Percentiles rank a stretch among this genome's conserved stretches.
phyloP scores from a whole-genome alignment of 2,113 vertebrate species.

The Centropus bengalensis region DNA sequence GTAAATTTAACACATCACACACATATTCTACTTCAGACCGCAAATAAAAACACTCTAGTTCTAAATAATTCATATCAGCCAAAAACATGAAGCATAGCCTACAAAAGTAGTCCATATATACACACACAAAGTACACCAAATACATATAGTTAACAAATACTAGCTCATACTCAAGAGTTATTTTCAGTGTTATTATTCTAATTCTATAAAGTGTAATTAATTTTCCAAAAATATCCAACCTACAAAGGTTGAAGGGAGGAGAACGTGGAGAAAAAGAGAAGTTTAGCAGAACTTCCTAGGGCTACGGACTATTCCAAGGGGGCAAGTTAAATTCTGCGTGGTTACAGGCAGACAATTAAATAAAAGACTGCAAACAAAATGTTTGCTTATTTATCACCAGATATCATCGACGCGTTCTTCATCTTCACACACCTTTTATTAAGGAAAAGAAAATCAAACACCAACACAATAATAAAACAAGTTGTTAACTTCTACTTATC shows the following conservation, averaged over 20 bases:
- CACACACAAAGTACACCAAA: background rate
- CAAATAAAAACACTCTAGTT: constrained; percentile 30
- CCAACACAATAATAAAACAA: background rate
- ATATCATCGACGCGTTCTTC: rapidly evolving
- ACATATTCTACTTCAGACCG: constrained; percentile 21
- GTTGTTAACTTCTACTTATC: background rate
- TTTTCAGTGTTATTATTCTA: constrained; percentile 24
- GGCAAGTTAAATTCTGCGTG: background rate
- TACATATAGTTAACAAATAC: constrained; percentile 27
- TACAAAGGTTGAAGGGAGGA: background rate
- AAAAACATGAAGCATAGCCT: background rate
- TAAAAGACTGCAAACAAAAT: background rate
- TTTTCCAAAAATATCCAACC: constrained; percentile 51
- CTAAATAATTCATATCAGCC: constrained; percentile 19
- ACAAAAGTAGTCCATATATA: constrained; percentile 8
- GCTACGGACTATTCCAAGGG: background rate
- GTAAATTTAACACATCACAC: constrained; percentile 12
- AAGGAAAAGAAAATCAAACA: background rate
- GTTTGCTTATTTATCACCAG: background rate
- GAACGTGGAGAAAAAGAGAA: background rate
- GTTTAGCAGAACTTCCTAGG: constrained; percentile 31
- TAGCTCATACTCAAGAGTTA: background rate
- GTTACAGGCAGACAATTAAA: background rate
- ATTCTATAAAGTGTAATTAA: constrained; percentile 36
- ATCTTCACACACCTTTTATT: background rate